A percentile compares a stretch with the other conserved stretches of the same genome.
phyloP scores from a whole-genome alignment of 2,113 vertebrate genomes.

The Gambusia affinis region DNA sequence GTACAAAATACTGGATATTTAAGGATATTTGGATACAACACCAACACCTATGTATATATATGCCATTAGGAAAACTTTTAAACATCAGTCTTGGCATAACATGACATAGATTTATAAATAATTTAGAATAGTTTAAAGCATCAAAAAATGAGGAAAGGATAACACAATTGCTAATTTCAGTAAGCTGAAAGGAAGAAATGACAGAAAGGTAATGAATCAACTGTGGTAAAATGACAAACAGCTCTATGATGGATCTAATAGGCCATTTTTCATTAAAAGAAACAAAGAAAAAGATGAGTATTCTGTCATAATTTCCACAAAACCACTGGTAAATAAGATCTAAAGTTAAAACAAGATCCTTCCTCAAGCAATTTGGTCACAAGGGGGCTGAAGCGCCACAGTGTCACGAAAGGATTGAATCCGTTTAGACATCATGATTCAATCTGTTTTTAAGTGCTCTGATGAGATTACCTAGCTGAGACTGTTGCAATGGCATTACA shows the following conservation, averaged over 20 bases:
- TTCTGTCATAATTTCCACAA: conserved; percentile 29
- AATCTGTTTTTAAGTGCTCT: conserved; percentile 15
- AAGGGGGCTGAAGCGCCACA: conserved; percentile 58
- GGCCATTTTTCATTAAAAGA: conserved; percentile 17
- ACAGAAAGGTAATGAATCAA: conserved; percentile 4
- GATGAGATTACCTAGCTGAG: not conserved
- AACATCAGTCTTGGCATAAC: not conserved
- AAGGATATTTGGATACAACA: not conserved
- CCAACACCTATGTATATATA: not conserved
- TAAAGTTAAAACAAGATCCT: conserved; percentile 24
- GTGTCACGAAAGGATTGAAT: not conserved
- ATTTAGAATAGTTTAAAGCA: not conserved
- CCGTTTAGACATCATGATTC: conserved; percentile 5
- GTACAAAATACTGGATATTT: conserved; percentile 1
- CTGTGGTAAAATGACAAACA: conserved; percentile 11
- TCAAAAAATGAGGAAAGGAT: not conserved
- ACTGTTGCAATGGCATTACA: not conserved
- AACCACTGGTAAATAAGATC: conserved; percentile 13
- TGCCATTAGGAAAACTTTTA: not conserved
- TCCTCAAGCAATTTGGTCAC: conserved; percentile 47
- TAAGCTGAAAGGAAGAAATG: not conserved
- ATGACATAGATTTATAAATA: not conserved
- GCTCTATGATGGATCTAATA: not conserved
- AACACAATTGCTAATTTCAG: not conserved
- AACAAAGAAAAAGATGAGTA: conserved; percentile 19